A percentile compares a stretch with the other conserved stretches of the same genome.
phyloP scores from a whole-genome alignment of 2,113 vertebrate species.

The Cephalopholis sonnerati region DNA sequence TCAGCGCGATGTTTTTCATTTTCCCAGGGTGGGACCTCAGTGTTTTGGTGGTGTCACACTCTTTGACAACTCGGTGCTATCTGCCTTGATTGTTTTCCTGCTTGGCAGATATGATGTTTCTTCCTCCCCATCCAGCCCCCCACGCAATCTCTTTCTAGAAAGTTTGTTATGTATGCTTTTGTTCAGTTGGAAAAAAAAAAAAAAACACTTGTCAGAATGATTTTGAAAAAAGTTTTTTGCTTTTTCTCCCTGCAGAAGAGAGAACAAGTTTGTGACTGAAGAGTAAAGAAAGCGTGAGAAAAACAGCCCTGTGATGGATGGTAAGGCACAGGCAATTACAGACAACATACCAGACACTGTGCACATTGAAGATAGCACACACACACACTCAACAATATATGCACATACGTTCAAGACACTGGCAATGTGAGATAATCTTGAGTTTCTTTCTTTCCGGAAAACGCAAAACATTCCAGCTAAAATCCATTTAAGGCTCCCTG shows the following conservation, averaged over 20 bases:
- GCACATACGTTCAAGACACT: conserved; percentile 54
- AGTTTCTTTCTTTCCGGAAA: conserved; percentile 54
- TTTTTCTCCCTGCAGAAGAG: conserved; percentile 47
- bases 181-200: conserved; percentile 37
- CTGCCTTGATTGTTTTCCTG: conserved; percentile 73
- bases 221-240: conserved; percentile 58
- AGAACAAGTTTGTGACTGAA: conserved; percentile 65
- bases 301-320: conserved; percentile 67
- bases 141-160: conserved; percentile 69
- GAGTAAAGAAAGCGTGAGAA: conserved; percentile 51
- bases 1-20: conserved; percentile 66
- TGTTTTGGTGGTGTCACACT: conserved; percentile 70
- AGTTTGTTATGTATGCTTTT: conserved; percentile 73
- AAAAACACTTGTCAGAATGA: conserved; percentile 62
- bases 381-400: conserved; percentile 39
- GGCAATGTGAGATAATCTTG: conserved; percentile 62
- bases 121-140: conserved; percentile 50
- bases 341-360: conserved; percentile 52
- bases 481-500: conserved; percentile 60
- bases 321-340: conserved; percentile 67
- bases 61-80: conserved; percentile 71
- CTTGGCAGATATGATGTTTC: conserved; percentile 74
- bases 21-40: conserved; percentile 64
- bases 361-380: conserved; percentile 33
- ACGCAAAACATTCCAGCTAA: conserved; percentile 37